phyloP scores from a whole-genome alignment of 2,113 vertebrate genomes.

The Elaphurus davidianus region DNA sequence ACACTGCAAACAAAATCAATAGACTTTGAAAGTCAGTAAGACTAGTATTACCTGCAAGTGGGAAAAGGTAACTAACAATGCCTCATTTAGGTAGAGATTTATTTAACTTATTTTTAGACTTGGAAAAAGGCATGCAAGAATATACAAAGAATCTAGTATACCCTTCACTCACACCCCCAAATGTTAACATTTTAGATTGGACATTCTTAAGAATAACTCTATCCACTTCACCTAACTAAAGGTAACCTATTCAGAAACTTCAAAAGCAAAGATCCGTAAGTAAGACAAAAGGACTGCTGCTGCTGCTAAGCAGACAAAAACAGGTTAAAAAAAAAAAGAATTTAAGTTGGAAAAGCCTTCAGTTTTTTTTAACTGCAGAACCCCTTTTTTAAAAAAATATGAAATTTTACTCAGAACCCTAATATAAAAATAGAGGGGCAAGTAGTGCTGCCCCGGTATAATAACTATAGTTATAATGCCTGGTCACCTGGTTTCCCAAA shows the following conservation, averaged over 20 bases:
- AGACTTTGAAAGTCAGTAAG: neutral
- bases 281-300: neutral
- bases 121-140: neutral
- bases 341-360: neutral
- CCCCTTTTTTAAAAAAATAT: neutral
- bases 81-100: neutral
- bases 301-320: neutral
- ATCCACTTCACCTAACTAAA: neutral
- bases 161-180: neutral
- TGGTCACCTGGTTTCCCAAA: neutral
- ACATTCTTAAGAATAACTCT: neutral
- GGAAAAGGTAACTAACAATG: neutral
- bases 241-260: conserved; percentile 18
- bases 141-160: neutral
- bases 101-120: conserved; percentile 7
- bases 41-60: neutral
- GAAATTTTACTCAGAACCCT: neutral
- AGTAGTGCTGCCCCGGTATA: neutral
- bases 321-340: neutral
- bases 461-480: neutral
- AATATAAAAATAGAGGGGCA: neutral
- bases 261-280: conserved; percentile 4
- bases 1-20: conserved; percentile 3
- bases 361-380: neutral
- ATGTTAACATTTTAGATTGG: conserved; percentile 36